phyloP scores from a whole-genome alignment of 2,113 vertebrate genomes.

The Xerus inauris region DNA sequence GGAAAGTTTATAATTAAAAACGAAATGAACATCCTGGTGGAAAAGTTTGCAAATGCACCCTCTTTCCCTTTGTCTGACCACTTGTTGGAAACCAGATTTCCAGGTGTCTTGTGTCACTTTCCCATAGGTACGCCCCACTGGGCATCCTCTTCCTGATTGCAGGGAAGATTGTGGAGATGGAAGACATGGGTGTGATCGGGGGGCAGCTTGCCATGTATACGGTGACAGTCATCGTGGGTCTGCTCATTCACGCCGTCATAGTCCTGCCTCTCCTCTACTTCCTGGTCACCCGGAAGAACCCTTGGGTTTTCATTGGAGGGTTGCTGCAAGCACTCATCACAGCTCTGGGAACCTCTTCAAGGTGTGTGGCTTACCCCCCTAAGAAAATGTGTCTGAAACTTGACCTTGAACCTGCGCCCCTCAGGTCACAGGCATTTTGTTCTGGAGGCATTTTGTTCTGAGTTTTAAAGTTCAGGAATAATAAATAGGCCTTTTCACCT shows the following conservation, averaged over 20 bases:
- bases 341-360: constrained; percentile 97
- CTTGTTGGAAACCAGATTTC: not conserved
- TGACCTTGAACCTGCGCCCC: not conserved
- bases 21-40: not conserved
- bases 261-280: constrained; percentile 97
- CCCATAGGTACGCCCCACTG: constrained; percentile 94
- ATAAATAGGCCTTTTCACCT: not conserved
- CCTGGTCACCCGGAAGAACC: constrained; percentile 95
- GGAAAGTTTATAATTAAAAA: not conserved
- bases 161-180: constrained; percentile 99
- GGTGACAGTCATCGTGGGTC: constrained; percentile 95
- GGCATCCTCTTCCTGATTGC: constrained; percentile 98
- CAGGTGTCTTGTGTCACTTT: not conserved
- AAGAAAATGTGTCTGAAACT: not conserved
- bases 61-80: not conserved
- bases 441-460: not conserved
- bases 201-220: constrained; percentile 99
- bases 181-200: constrained; percentile 97
- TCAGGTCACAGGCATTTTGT: not conserved
- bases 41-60: not conserved
- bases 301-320: constrained; percentile 97
- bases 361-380: constrained; percentile 73
- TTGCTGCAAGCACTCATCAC: constrained; percentile 96
- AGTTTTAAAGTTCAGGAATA: not conserved
- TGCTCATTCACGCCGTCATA: constrained; percentile 94